A percentile compares a stretch with the other conserved stretches of the same genome.
phyloP scores from a whole-genome alignment of 2,113 vertebrate species.

The Saguinus imperator region DNA sequence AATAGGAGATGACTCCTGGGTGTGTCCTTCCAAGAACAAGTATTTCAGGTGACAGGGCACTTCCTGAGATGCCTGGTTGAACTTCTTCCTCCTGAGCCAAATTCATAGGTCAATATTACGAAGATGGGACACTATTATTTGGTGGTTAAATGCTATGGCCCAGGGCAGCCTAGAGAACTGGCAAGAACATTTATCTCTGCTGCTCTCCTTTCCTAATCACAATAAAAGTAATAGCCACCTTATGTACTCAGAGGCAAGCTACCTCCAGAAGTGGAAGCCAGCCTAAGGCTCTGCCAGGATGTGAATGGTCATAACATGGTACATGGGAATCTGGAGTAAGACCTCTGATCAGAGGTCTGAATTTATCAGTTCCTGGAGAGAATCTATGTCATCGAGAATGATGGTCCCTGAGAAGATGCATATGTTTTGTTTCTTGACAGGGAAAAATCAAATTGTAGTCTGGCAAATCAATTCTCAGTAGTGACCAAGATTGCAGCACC shows the following conservation, averaged over 20 bases:
- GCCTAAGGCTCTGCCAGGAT: neutral
- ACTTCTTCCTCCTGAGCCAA: neutral
- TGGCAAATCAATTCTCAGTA: neutral
- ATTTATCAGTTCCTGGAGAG: neutral
- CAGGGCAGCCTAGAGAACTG: neutral
- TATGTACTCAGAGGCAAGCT: neutral
- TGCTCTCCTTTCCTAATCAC: neutral
- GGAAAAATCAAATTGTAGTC: neutral
- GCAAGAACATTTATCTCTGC: neutral
- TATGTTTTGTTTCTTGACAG: neutral
- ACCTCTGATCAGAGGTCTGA: neutral
- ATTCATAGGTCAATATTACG: neutral
- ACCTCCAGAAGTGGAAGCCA: neutral
- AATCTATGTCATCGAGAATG: neutral
- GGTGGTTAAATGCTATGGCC: neutral
- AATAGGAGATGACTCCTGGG: too few species aligned
- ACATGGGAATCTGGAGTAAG: neutral
- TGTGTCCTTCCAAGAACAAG: neutral
- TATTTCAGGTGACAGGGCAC: neutral
- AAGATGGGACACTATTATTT: neutral
- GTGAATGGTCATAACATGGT: neutral
- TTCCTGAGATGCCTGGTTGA: neutral
- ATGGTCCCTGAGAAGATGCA: neutral
- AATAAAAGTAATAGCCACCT: neutral
- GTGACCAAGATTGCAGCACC: neutral